These are phyloP conservation scores for Plagodis dolabraria DNA, from an alignment of 2,888 invertebrate species.

Conservation along the genomic window DNA sequence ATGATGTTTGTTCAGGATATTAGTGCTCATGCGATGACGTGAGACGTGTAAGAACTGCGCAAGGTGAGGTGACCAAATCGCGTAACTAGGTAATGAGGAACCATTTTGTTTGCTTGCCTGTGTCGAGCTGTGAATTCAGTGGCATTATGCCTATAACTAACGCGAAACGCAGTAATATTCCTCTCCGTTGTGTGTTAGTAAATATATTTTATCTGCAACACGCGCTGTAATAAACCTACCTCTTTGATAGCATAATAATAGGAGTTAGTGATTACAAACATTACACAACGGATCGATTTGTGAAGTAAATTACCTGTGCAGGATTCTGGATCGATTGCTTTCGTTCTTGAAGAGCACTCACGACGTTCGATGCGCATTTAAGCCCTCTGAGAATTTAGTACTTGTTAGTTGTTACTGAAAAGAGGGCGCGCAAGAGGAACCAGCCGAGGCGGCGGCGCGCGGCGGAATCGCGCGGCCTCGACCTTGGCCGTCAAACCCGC, in stretches of 20 bases:
- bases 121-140: constrained; percentile 30
- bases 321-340: constrained; percentile 29
- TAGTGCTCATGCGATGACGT: constrained; percentile 66
- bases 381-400: constrained; percentile 51
- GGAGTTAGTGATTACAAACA: constrained; percentile 62
- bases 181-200: constrained; percentile 13
- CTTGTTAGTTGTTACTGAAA: constrained; percentile 53
- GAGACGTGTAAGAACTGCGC: constrained; percentile 56
- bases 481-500: constrained; percentile 85
- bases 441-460: constrained; percentile 80
- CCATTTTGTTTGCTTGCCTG: constrained; percentile 44
- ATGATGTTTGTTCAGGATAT: constrained; percentile 64
- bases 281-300: constrained; percentile 57
- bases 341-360: constrained; percentile 57
- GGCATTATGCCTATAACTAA: constrained; percentile 11
- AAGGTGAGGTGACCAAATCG: constrained; percentile 61
- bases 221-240: constrained; percentile 7
- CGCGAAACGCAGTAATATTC: constrained; percentile 13
- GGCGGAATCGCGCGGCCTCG: constrained; percentile 82
- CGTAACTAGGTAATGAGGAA: constrained; percentile 53
- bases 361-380: constrained; percentile 68
- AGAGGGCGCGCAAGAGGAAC: constrained; percentile 69
- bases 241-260: constrained; percentile 28
- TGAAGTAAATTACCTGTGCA: constrained; percentile 55
- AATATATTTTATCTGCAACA: constrained; percentile 19